phyloP scores from a whole-genome alignment of 64 coral and sea anemone genomes.

The Astreopora myriophthalma region DNA sequence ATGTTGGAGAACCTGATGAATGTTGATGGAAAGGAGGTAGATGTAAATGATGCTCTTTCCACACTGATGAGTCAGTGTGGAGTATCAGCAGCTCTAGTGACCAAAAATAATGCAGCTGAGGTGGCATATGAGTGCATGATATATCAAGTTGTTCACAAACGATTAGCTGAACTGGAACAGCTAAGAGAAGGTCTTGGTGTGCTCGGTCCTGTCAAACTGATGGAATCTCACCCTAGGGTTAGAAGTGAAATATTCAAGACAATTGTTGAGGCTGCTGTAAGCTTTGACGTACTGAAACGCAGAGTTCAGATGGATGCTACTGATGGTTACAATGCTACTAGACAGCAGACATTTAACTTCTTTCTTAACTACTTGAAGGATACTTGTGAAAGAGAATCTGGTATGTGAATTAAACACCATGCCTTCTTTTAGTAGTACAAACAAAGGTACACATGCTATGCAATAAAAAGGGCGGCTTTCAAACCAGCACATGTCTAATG shows the following conservation, averaged over 20 bases:
- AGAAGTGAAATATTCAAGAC: neutral
- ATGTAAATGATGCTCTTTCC: neutral
- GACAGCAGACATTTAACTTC: neutral
- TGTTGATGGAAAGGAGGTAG: neutral
- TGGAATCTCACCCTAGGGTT: neutral
- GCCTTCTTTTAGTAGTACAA: neutral
- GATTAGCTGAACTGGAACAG: constrained; percentile 10
- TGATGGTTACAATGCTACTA: neutral
- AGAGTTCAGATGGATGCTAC: neutral
- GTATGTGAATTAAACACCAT: neutral
- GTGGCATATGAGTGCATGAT: constrained; percentile 42
- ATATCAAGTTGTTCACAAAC: constrained; percentile 24
- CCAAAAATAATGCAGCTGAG: constrained; percentile 21
- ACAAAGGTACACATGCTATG: neutral
- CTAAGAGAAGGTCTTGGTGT: constrained; percentile 2
- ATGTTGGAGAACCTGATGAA: constrained; percentile 1
- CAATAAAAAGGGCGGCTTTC: neutral
- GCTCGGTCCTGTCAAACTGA: neutral
- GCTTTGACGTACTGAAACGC: constrained; percentile 9
- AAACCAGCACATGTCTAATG: neutral
- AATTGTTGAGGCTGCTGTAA: neutral
- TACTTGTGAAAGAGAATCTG: constrained; percentile 1
- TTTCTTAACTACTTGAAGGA: neutral
- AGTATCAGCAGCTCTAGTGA: constrained; percentile 14
- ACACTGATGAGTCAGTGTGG: constrained; percentile 43